Conservation (phyloP, 2,888 invertebrate species). For the Sycophila texana region DNA sequence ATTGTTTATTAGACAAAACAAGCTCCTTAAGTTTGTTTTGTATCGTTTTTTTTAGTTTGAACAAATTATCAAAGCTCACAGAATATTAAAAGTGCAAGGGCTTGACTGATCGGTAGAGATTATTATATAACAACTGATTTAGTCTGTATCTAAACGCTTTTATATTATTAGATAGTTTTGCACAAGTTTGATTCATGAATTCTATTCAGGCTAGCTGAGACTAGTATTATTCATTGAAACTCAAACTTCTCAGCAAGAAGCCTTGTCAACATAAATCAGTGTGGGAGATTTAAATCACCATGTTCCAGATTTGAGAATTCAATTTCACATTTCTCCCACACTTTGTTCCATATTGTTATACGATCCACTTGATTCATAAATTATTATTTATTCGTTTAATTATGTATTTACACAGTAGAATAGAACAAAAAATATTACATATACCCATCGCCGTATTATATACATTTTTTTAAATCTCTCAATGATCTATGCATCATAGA, state of each 20-base stretch:
- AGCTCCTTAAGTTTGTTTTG: slow-evolving; percentile 39
- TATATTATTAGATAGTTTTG: slow-evolving; percentile 52
- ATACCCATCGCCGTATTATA: slow-evolving; percentile 44
- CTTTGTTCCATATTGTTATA: slow-evolving; percentile 55
- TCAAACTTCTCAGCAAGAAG: slow-evolving; percentile 50
- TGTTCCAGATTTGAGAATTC: slow-evolving; percentile 40
- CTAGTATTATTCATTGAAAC: slow-evolving; percentile 56
- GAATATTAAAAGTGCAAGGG: slow-evolving; percentile 48
- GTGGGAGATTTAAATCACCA: slow-evolving; percentile 42
- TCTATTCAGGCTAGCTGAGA: slow-evolving; percentile 46
- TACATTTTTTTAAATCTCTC: slow-evolving; percentile 52
- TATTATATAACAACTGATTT: slow-evolving; percentile 48
- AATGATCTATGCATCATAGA: slow-evolving; percentile 31
- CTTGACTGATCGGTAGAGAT: slow-evolving; percentile 53
- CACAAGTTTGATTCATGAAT: slow-evolving; percentile 44
- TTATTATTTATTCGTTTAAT: slow-evolving; percentile 55
- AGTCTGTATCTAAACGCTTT: slow-evolving; percentile 44
- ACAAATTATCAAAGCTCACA: slow-evolving; percentile 51
- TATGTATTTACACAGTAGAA: slow-evolving; percentile 53
- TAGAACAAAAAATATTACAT: slow-evolving; percentile 43
- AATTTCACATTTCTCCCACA: slow-evolving; percentile 44
- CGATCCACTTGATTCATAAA: slow-evolving; percentile 53
- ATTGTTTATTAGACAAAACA: slow-evolving; percentile 33
- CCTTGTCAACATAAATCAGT: slow-evolving; percentile 38
- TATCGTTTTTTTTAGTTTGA: slow-evolving; percentile 50